A percentile compares a stretch with the other conserved stretches of the same genome.
Evolutionary conservation across 2,797 vertebrate species (phyloP).

Genomic region (Columba guinea): DNA sequence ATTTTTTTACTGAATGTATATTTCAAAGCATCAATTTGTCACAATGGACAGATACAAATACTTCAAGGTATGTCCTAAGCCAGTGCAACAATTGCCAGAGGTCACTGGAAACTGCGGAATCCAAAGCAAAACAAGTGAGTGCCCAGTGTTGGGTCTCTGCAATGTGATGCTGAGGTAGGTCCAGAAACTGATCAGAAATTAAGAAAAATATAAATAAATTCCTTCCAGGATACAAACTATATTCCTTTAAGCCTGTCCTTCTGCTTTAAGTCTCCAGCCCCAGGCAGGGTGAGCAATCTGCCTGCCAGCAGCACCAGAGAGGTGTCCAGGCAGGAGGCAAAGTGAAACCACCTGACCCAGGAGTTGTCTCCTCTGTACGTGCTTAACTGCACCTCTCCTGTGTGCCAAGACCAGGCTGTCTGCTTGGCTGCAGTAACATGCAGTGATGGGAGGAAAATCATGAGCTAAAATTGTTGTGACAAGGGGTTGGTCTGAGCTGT

Average conservation of each 20-base stretch:
- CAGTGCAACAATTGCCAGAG: not conserved
- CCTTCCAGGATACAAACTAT: not conserved
- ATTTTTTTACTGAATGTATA: rapidly evolving
- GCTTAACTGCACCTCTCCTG: not conserved
- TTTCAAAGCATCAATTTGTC: not conserved
- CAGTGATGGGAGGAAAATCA: not conserved
- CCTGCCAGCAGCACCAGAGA: not conserved
- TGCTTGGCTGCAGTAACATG: not conserved
- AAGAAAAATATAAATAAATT: not conserved
- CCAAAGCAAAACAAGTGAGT: rapidly evolving
- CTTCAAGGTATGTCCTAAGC: not conserved
- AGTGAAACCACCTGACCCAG: not conserved
- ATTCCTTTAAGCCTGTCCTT: not conserved
- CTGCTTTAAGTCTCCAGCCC: not conserved
- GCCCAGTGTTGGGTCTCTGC: not conserved
- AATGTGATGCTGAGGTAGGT: not conserved
- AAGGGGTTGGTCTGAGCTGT: not conserved
- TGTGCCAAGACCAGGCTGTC: not conserved
- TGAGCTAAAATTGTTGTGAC: not conserved
- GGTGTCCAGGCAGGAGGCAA: not conserved
- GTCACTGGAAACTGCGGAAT: not conserved
- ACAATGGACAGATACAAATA: not conserved
- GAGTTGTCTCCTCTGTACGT: not conserved
- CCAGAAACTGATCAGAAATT: not conserved
- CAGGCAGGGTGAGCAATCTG: not conserved